Conservation (phyloP, 2,888 invertebrate species). For the Ganaspis brasiliensis region DNA sequence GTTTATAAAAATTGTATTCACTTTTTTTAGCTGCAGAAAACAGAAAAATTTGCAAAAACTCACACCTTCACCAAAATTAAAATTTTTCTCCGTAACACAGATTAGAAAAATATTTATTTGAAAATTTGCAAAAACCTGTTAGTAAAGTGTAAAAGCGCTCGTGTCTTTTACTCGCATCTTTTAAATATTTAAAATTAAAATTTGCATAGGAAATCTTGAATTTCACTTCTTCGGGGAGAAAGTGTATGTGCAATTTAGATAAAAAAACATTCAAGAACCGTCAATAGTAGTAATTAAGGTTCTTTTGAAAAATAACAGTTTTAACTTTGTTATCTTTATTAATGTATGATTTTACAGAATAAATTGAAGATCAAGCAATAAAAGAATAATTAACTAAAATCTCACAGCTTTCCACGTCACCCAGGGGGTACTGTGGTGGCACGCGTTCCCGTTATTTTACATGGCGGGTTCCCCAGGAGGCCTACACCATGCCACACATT, state of each 20-base stretch:
- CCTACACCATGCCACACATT: constrained; percentile 78
- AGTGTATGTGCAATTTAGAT: constrained; percentile 8
- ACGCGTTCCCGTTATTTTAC: constrained; percentile 81
- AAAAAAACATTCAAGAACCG: constrained; percentile 9
- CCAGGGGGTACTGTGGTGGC: constrained; percentile 78
- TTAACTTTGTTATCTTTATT: not conserved
- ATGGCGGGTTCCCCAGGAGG: constrained; percentile 81
- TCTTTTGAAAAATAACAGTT: not conserved
- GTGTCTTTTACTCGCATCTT: not conserved
- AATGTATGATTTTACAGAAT: not conserved
- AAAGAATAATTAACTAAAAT: constrained; percentile 39
- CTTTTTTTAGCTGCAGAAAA: no score
- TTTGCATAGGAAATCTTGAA: constrained; percentile 23
- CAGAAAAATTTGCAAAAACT: no score
- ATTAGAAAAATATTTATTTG: no score
- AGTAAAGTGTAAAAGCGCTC: not conserved
- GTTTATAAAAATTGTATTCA: no score
- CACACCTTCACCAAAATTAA: no score
- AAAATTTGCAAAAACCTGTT: not conserved
- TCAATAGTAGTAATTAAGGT: constrained; percentile 4
- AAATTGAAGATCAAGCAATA: constrained; percentile 13
- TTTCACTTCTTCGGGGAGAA: constrained; percentile 24
- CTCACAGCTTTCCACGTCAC: constrained; percentile 80
- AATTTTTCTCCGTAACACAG: no score
- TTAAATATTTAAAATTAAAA: constrained; percentile 1